phyloP scores from a whole-genome alignment of 2,113 vertebrate species.

The Ceratotherium simum region DNA sequence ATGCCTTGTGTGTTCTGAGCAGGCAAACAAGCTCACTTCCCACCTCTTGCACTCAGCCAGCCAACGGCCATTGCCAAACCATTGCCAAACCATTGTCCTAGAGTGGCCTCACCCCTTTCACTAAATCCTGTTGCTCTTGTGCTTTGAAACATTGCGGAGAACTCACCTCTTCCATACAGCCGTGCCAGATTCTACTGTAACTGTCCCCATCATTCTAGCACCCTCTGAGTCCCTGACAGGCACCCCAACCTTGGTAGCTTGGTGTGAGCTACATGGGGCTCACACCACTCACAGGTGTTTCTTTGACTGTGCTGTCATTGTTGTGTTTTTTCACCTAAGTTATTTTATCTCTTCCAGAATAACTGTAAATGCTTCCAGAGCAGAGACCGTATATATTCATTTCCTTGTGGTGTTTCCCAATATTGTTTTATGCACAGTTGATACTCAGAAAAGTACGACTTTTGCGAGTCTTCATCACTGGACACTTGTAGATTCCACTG shows the following conservation, averaged over 20 bases:
- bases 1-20: background rate
- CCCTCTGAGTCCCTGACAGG: too few relatives aligned
- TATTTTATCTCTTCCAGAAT: slow-evolving; percentile 29
- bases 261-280: background rate
- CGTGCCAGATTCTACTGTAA: background rate
- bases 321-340: background rate
- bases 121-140: background rate
- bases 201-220: background rate
- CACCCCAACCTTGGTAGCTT: background rate
- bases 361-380: slow-evolving; percentile 19
- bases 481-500: background rate
- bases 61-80: background rate
- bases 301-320: background rate
- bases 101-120: background rate
- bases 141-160: background rate
- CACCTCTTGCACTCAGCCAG: background rate
- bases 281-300: background rate
- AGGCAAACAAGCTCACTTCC: background rate
- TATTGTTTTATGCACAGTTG: background rate
- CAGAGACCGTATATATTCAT: background rate
- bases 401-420: slow-evolving; percentile 23
- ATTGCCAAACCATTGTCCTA: background rate
- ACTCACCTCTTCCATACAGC: background rate
- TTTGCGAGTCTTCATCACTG: background rate
- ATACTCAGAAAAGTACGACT: background rate